Evolutionary conservation across 2,797 vertebrate species (phyloP).

Genomic region (Linurgus olivaceus): DNA sequence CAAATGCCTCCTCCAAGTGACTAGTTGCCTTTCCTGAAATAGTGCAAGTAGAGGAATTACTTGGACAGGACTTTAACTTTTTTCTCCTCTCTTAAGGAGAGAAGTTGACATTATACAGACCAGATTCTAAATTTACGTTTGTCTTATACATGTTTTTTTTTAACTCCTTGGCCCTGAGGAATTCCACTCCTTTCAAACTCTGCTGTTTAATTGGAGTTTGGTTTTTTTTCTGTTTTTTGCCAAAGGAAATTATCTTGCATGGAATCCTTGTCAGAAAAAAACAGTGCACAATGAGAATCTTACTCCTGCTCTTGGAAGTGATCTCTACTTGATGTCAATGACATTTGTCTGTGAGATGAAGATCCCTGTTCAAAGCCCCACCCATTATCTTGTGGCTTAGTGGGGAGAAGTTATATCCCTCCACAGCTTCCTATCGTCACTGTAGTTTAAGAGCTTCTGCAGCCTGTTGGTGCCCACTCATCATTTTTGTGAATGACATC

Average conservation of each 20-base stretch:
- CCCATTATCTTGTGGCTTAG: too few species aligned
- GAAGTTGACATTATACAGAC: neutral
- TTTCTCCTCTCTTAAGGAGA: neutral
- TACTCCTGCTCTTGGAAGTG: neutral
- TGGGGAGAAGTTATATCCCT: neutral
- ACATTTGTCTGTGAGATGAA: neutral
- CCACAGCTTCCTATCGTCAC: neutral
- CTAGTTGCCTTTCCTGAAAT: neutral
- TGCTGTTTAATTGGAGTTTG: neutral
- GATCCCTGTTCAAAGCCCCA: neutral
- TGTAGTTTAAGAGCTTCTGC: neutral
- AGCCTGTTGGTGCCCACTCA: neutral
- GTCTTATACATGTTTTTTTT: fast-evolving
- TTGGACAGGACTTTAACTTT: neutral
- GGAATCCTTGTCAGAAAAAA: neutral
- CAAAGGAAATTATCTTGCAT: neutral
- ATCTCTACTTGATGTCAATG: neutral
- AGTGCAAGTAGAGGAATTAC: neutral
- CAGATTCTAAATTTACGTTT: neutral
- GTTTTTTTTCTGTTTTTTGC: neutral
- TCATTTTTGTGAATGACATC: neutral
- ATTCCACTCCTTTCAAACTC: neutral
- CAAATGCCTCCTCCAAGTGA: neutral
- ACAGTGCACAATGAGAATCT: neutral
- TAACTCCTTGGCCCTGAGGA: neutral